Evolutionary conservation across 92 coral and sea anemone species (phyloP), one percentile per base, ranked within the genome.

Genomic region (Actinernus sp.): DNA sequence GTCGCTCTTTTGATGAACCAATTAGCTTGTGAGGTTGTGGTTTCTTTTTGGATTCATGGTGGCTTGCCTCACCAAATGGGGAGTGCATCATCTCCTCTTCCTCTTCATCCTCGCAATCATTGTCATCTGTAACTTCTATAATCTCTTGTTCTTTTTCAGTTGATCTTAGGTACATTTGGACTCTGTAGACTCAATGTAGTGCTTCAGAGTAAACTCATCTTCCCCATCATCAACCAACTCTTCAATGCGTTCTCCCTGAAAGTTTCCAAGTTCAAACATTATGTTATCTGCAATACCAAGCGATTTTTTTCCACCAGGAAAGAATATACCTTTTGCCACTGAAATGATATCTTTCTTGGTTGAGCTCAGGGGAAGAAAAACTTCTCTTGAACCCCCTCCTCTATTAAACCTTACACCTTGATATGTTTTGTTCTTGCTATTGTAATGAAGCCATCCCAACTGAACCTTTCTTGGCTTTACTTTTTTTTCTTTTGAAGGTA

Each of bases 401-500:
- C 49, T 4, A 23, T 43, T 43, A 3, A 43, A 23, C 20, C 49
- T 43, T n/a, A 43, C 49, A 43, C 19, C n/a, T 13, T 43, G 49
- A 43, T 43, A 43, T 13, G n/a, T 43, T 43, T 43, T 18, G 49
- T 23, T 43, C 49, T 43, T 43, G 5, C 20, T 18, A 43, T 43
- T 43, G 14, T 43, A 43, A 43, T 43, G 49, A 43, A 43, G 49
- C 49, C 5, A 43, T 23, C 49, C 49, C 20, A 43, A 23, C 20
- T 43, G 49, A 43, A 43, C 20, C 49, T 28, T 60, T 37, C 67
- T 60, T 60, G 26, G 20, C 67, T 62, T 62, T 62, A 36, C 50
- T 43, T 40, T 47, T 62, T 62, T 31, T 34, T 18, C 50, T 43
- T 62, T 49, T 24, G 48, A 18, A 40, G 23, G 44, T 26, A 28